Conservation (phyloP, 2,797 vertebrate genomes). For the Enteromius viviparus region DNA sequence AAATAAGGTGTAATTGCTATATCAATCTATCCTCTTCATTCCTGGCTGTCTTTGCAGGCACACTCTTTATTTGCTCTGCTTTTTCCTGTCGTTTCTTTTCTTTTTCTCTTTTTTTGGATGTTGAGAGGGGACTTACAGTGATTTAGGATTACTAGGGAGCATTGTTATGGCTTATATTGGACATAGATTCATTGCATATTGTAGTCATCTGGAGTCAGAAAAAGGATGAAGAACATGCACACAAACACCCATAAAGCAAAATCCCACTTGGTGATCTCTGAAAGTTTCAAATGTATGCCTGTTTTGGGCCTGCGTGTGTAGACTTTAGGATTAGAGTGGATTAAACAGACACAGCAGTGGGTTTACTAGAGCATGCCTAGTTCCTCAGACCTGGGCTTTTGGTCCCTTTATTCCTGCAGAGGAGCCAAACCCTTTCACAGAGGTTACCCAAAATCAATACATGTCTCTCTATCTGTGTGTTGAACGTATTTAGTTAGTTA, state of each 20-base stretch:
- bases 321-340: conserved; percentile 35
- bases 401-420: background rate
- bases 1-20: conserved; percentile 79
- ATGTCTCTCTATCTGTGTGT: conserved; percentile 12
- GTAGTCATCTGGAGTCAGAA: conserved; percentile 37
- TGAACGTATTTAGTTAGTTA: conserved; percentile 18
- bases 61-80: conserved; percentile 8
- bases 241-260: conserved; percentile 20
- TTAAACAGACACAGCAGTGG: conserved; percentile 12
- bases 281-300: conserved; percentile 19
- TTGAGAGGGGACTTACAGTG: conserved; percentile 37
- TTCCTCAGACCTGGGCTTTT: conserved; percentile 30
- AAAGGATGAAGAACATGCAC: background rate
- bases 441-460: conserved; percentile 38
- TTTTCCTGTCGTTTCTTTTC: background rate
- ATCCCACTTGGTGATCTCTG: conserved; percentile 7
- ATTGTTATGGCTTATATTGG: conserved; percentile 21
- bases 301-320: conserved; percentile 19
- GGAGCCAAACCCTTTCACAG: conserved; percentile 12
- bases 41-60: conserved; percentile 68
- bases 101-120: background rate
- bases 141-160: conserved; percentile 33
- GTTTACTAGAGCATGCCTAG: conserved; percentile 28
- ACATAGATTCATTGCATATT: conserved; percentile 18
- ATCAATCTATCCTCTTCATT: conserved; percentile 77